Evolutionary conservation across 2,113 vertebrate species (phyloP).

Genomic region (Podarcis cretensis): DNA sequence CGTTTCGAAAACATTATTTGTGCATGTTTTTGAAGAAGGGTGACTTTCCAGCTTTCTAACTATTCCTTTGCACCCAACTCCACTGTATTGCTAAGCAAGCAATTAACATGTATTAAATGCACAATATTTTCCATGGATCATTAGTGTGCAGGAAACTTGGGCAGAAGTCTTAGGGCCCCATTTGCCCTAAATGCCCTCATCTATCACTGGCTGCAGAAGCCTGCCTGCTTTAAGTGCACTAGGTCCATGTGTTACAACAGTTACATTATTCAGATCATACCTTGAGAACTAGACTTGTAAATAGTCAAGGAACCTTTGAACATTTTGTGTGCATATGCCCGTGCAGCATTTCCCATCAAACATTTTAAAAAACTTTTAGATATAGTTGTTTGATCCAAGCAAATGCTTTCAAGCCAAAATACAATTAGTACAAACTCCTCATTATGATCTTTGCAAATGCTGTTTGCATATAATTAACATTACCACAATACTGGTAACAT

Average conservation of each 20-base stretch:
- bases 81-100: not conserved
- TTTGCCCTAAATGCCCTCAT: not conserved
- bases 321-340: constrained; percentile 8
- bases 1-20: not conserved
- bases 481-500: constrained; percentile 8
- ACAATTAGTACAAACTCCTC: not conserved
- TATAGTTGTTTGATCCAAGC: constrained; percentile 4
- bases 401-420: not conserved
- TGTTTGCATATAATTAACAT: constrained; percentile 48
- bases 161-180: not conserved
- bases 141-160: too few species aligned
- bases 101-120: too few species aligned
- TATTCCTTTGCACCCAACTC: not conserved
- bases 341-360: not conserved
- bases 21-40: not conserved
- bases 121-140: too few species aligned
- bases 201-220: not conserved
- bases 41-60: not conserved
- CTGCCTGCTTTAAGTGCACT: not conserved
- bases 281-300: not conserved
- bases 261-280: not conserved
- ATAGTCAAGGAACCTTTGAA: not conserved
- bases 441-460: constrained; percentile 17
- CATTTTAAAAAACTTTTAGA: not conserved
- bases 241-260: not conserved